Conservation (phyloP, 2,888 invertebrate genomes). For the Cephus sareptanus region DNA sequence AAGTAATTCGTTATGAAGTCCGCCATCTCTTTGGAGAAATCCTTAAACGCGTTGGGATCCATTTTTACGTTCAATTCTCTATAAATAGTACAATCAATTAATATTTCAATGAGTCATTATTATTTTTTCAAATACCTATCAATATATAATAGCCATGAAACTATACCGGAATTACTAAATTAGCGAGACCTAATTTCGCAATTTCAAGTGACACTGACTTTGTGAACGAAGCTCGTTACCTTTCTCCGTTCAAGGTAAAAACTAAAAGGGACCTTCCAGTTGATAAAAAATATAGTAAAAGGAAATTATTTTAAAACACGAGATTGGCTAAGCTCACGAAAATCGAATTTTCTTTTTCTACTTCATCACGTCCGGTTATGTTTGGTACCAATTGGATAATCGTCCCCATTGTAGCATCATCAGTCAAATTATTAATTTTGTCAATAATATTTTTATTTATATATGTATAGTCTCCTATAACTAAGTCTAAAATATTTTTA, state of each 20-base stretch:
- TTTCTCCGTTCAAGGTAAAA: background rate
- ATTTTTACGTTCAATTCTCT: constrained; percentile 65
- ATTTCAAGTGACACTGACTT: background rate
- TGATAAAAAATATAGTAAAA: background rate
- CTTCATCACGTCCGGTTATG: background rate
- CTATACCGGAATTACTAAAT: too few relatives aligned
- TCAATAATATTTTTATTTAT: background rate
- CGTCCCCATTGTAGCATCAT: constrained; percentile 7
- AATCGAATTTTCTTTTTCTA: too few relatives aligned
- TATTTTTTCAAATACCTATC: too few relatives aligned
- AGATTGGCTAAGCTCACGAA: too few relatives aligned
- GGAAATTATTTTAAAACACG: background rate
- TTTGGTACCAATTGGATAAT: constrained; percentile 22
- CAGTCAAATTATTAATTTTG: too few relatives aligned
- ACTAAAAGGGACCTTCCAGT: background rate
- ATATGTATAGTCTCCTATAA: too few relatives aligned
- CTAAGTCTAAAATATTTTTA: background rate
- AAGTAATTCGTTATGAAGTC: constrained; percentile 94
- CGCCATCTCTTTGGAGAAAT: constrained; percentile 92
- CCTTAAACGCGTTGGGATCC: constrained; percentile 85
- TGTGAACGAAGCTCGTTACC: background rate
- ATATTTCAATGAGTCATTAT: too few relatives aligned
- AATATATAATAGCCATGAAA: too few relatives aligned
- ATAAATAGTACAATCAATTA: background rate
- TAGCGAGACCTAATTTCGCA: background rate